Conservation (phyloP, 2,113 vertebrate genomes). For the Plectropomus leopardus region DNA sequence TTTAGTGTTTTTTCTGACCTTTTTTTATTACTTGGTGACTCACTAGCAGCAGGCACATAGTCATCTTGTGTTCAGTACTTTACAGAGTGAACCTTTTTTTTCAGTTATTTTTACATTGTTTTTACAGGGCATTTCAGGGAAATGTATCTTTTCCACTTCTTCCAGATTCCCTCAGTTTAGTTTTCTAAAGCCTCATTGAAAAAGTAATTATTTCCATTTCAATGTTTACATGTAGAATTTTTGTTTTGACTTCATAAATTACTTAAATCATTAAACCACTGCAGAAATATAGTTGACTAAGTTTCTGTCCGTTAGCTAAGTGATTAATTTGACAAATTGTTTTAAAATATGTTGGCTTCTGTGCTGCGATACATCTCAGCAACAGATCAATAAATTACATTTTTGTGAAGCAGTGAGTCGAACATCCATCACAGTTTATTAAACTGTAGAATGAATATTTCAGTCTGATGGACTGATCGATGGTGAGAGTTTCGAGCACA, state of each 20-base stretch:
- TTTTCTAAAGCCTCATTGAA: too few species aligned
- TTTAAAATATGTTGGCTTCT: neutral
- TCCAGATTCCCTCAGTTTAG: too few species aligned
- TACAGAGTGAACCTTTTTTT: too few species aligned
- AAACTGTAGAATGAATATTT: neutral
- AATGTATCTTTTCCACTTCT: too few species aligned
- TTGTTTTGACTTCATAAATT: neutral
- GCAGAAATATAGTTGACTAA: neutral
- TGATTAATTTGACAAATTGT: neutral
- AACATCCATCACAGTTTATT: neutral
- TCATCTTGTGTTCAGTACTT: too few species aligned
- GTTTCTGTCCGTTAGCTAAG: neutral
- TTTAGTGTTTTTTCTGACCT: too few species aligned
- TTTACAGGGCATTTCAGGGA: too few species aligned
- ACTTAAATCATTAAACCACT: neutral
- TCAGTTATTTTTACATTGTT: too few species aligned
- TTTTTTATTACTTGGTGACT: too few species aligned
- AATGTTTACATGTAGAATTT: too few species aligned
- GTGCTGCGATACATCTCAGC: neutral
- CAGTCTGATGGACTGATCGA: neutral
- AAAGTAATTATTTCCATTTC: too few species aligned
- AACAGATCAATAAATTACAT: neutral
- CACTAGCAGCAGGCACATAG: too few species aligned
- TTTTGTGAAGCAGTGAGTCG: neutral
- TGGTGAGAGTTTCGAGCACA: neutral